Evolutionary conservation across 2,797 vertebrate genomes (phyloP), one percentile per base, ranked within the genome.

Genomic region (Typhlichthys subterraneus): DNA sequence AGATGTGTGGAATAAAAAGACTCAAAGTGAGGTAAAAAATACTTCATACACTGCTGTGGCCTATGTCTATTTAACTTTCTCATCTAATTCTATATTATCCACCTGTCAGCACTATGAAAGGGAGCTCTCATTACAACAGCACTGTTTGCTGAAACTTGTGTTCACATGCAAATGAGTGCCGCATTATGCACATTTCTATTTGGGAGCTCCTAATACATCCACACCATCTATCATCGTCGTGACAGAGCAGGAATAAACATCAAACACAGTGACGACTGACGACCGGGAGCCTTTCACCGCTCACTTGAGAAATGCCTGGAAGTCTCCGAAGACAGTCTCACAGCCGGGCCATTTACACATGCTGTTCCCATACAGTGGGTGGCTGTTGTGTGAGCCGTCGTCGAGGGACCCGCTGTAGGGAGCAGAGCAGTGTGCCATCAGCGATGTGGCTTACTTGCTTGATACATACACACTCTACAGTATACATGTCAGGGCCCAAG

Each of bases 311-410:
- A 99, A 99, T 2, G 95, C 94, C 83, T 96, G 95, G 88, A 98
- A 98, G 77, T 99, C 97, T 88, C 96, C 97, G 65, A 96, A 97
- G 69, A 99, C 93, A 0, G 94, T 95, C 89, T 99, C 97, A 56
- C 97, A 99, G 87, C 97, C 97, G 0, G 97, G 95, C 97, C 97
- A 99, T 75, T 99, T 99, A 89, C 97, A 99, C 70, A 99, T 98
- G 0, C 97, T 96, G 1, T 99, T 97, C 77, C 96, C 96, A 13
- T 97, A 99, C 66, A 99, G 94, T 6, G 96, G 93, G 54, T 99
- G 97, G 81, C 88, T 95, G 57, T 93, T 94, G 73, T 94, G 94
- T 7, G 93, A 76, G 77, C 89, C 93, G 72, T 96, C 95, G 83
- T 98, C 96, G 0, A 93, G 89, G 62, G 94, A 88, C 70, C 93